These are phyloP conservation scores for Sarcophaga peregrina DNA, from an alignment of 1,140 invertebrate genomes.

Conservation along the genomic window DNA sequence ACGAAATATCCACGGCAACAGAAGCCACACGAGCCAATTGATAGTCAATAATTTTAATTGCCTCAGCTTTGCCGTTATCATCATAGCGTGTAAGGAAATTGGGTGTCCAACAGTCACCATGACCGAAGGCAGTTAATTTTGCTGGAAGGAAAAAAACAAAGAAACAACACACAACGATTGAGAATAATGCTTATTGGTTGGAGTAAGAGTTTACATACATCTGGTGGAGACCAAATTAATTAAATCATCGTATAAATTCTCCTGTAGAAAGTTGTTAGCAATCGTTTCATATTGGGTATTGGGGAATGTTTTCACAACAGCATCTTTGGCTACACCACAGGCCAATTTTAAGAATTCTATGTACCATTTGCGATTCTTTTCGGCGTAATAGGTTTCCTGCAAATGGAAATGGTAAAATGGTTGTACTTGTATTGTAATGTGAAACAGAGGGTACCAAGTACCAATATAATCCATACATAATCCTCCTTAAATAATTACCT, in stretches of 20 bases:
- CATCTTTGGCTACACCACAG: slow-evolving; percentile 71
- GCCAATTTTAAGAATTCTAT: slow-evolving; percentile 70
- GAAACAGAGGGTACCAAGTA: background rate
- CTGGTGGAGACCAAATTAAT: slow-evolving; percentile 56
- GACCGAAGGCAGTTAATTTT: slow-evolving; percentile 71
- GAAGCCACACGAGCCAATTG: slow-evolving; percentile 73
- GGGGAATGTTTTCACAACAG: slow-evolving; percentile 73
- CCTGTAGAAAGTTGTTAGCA: slow-evolving; percentile 69
- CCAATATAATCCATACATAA: background rate
- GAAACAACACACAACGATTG: slow-evolving; percentile 5
- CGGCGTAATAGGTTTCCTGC: slow-evolving; percentile 70
- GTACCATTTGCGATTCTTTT: slow-evolving; percentile 74
- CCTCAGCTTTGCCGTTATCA: slow-evolving; percentile 62
- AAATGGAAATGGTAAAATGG: background rate
- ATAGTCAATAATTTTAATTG: slow-evolving; percentile 76
- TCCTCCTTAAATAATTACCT: slow-evolving; percentile 36
- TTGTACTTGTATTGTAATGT: background rate
- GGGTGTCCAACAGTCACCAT: slow-evolving; percentile 80
- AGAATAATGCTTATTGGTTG: background rate
- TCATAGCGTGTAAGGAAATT: slow-evolving; percentile 75
- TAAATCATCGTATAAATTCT: slow-evolving; percentile 65
- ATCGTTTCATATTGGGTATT: slow-evolving; percentile 70
- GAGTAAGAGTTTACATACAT: slow-evolving; percentile 44
- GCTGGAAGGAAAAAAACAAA: slow-evolving; percentile 28
- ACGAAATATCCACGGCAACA: slow-evolving; percentile 72